Conservation (phyloP, 2,888 invertebrate species). For the Elegia similella region DNA sequence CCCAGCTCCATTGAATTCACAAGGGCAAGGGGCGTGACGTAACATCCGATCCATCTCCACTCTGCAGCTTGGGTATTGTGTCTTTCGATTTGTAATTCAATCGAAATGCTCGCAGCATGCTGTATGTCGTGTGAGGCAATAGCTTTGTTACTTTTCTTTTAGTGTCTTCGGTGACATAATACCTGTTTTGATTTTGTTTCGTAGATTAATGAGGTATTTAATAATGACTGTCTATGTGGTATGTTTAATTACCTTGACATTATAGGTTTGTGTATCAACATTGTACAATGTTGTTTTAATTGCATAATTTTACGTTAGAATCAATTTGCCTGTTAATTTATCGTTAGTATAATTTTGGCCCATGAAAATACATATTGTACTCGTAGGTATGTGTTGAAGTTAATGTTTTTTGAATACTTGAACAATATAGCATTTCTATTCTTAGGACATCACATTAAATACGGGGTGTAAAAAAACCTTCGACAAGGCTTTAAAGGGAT, state of each 20-base stretch:
- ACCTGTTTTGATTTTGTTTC: conserved; percentile 5
- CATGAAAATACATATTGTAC: no score
- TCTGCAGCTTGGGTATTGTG: conserved; percentile 44
- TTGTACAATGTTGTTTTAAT: not conserved
- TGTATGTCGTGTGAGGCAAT: conserved; percentile 61
- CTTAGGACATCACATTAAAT: no score
- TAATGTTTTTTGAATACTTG: no score
- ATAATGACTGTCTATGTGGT: not conserved
- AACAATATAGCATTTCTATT: no score
- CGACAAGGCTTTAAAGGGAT: no score
- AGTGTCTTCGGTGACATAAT: conserved; percentile 29
- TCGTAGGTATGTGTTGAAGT: no score
- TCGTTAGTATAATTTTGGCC: no score
- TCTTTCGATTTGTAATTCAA: conserved; percentile 64
- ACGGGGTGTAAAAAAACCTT: no score
- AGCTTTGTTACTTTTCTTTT: conserved; percentile 44
- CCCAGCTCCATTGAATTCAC: conserved; percentile 29
- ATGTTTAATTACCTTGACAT: not conserved
- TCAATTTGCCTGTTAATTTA: no score
- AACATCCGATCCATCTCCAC: conserved; percentile 52
- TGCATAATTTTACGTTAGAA: no score
- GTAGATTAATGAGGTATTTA: conserved; percentile 6
- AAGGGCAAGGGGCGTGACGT: conserved; percentile 40
- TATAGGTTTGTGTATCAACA: not conserved
- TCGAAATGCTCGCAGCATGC: conserved; percentile 59